Percentiles rank a stretch among this genome's conserved stretches.
Evolutionary conservation across 2,113 vertebrate species (phyloP).

Genomic region (Ciconia stormi): DNA sequence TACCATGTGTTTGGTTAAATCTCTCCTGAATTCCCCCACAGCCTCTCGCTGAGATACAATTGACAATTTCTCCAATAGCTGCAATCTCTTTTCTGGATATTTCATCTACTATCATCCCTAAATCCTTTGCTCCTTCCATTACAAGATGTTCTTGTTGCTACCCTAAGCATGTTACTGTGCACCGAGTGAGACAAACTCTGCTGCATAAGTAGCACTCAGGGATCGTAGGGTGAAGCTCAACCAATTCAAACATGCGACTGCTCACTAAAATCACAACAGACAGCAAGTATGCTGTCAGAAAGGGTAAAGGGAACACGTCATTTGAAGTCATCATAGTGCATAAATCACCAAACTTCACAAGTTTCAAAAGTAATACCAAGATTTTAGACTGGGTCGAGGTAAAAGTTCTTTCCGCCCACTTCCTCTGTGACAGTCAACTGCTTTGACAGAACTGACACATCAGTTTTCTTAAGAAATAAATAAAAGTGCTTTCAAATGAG

Average conservation of each 20-base stretch:
- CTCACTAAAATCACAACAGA: neutral
- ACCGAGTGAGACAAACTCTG: neutral
- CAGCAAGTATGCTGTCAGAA: neutral
- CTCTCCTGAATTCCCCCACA: neutral
- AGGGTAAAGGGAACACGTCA: neutral
- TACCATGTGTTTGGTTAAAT: neutral
- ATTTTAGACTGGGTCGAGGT: neutral
- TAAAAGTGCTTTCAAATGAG: conserved; percentile 36
- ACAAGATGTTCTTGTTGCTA: neutral
- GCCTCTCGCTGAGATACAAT: neutral
- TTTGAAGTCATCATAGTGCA: neutral
- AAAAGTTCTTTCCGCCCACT: neutral
- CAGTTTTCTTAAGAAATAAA: neutral
- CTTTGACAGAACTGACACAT: neutral
- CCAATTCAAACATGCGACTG: neutral
- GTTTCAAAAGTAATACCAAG: neutral
- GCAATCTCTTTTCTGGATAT: neutral
- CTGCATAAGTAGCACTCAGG: neutral
- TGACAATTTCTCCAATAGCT: neutral
- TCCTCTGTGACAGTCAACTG: neutral
- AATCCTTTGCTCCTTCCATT: neutral
- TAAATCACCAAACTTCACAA: neutral
- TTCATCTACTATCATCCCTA: neutral
- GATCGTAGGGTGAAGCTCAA: neutral
- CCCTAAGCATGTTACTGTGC: accelerated